Percentiles rank a stretch among this genome's conserved stretches.
phyloP scores from a whole-genome alignment of 2,797 vertebrate species.

The Cygnus olor region DNA sequence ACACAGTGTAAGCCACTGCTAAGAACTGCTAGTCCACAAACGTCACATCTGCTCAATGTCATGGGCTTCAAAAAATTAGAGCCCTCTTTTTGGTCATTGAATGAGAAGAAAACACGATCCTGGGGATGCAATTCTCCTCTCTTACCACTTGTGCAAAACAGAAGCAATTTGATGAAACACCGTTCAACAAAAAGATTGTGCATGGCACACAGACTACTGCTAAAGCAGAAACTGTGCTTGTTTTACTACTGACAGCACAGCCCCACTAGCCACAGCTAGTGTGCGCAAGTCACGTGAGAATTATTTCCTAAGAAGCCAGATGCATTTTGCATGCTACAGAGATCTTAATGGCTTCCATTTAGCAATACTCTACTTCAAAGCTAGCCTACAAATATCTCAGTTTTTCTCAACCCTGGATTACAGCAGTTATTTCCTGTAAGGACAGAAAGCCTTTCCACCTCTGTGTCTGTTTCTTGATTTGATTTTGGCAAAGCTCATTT shows the following conservation, averaged over 20 bases:
- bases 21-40: neutral
- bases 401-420: neutral
- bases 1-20: neutral
- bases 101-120: neutral
- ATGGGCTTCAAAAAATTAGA: neutral
- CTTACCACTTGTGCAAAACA: neutral
- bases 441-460: neutral
- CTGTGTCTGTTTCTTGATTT: neutral
- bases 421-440: neutral
- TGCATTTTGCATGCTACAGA: neutral
- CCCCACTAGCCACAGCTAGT: rapidly evolving
- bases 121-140: neutral
- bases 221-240: neutral
- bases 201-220: neutral
- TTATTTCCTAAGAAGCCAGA: neutral
- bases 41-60: neutral
- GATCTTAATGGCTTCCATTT: neutral
- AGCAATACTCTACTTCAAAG: neutral
- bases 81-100: neutral
- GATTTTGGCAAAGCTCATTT: neutral
- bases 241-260: neutral
- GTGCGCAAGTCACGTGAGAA: neutral
- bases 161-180: neutral
- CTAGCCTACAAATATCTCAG: neutral
- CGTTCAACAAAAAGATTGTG: rapidly evolving